Base-by-base conservation (phyloP, 2,888 invertebrate genomes). In the Drosophila algonquin region DNA sequence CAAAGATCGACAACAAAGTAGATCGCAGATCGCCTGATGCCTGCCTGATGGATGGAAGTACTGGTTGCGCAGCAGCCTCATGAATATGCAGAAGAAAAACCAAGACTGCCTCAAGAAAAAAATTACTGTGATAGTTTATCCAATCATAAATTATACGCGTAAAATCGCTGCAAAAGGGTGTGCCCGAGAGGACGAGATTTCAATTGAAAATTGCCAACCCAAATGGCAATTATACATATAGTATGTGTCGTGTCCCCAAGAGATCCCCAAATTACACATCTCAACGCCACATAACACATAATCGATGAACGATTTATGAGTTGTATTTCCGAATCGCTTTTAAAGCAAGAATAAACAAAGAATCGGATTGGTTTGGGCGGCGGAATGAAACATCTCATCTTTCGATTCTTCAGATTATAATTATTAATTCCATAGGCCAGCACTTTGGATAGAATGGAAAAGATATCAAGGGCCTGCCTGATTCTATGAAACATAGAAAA, bases 11-110 rank as follows among this genome's bases (percentile, higher is more conserved):
- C 73, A 67, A 71, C 62, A 72, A 35, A 54, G 50, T 54, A 18
- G 3, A 18, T 30, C 8, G 63, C n/a, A 53, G 24, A 12, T 10
- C 4, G 35, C 12, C 35, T 5, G 35, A 5, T 14, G 35, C 35
- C 14, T 14, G 35, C 35, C 35, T 40, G 62, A 40, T 53, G 21
- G 60, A 2, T 32, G 35, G 12, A 60, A 67, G 61, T 35, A 2
- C 35, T 40, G 35, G 35, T 40, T 40, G 35, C 12, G 63, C 16
- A 64, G 59, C 52, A 45, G 64, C 18, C 73, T 79, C 76, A 81
- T 87, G 85, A 81, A 81, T 87, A 81, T 84, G 76, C 87, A 81
- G 67, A 54, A 73, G 63, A 65, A 65, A 63, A 68, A 65, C 14
- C 40, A 73, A 69, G 61, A 35, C 14, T 32, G 8, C 14, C 5